Conservation (phyloP, 1,140 invertebrate genomes). For the Drosophila dunni region DNA sequence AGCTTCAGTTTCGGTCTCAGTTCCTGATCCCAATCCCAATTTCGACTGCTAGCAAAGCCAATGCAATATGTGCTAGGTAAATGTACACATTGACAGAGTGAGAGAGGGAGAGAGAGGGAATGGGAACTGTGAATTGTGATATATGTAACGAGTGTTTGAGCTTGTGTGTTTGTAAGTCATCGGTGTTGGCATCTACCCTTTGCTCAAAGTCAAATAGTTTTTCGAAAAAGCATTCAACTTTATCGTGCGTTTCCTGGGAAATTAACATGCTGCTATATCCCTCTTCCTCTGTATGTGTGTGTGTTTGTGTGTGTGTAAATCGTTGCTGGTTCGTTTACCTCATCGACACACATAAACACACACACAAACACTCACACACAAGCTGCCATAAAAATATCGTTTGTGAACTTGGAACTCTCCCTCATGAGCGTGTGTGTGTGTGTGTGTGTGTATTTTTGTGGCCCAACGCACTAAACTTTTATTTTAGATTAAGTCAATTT, state of each 20-base stretch:
- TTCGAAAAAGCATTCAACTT: constrained; percentile 79
- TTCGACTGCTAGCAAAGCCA: constrained; percentile 7
- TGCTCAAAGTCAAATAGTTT: constrained; percentile 75
- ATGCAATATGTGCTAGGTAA: constrained; percentile 43
- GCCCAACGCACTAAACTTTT: constrained; percentile 73
- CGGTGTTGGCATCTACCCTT: constrained; percentile 40
- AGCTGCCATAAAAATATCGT: constrained; percentile 61
- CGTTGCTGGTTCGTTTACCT: constrained; percentile 52
- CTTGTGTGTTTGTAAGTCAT: constrained; percentile 29
- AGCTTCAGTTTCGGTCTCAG: neutral
- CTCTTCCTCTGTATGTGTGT: neutral
- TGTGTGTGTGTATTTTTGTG: constrained; percentile 44
- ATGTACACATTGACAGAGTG: constrained; percentile 32
- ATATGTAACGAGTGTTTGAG: constrained; percentile 64
- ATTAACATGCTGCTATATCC: constrained; percentile 67
- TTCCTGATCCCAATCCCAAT: constrained; percentile 13
- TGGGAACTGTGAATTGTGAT: constrained; percentile 52
- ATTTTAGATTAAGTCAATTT: constrained; percentile 83
- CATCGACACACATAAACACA: constrained; percentile 28
- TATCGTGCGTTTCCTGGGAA: constrained; percentile 82
- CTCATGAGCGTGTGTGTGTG: constrained; percentile 9
- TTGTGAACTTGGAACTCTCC: constrained; percentile 46
- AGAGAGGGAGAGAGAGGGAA: too few species aligned
- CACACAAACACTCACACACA: constrained; percentile 25
- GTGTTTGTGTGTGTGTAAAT: constrained; percentile 26